Conservation (phyloP, 1,140 invertebrate genomes). For the Bombus superbus region DNA sequence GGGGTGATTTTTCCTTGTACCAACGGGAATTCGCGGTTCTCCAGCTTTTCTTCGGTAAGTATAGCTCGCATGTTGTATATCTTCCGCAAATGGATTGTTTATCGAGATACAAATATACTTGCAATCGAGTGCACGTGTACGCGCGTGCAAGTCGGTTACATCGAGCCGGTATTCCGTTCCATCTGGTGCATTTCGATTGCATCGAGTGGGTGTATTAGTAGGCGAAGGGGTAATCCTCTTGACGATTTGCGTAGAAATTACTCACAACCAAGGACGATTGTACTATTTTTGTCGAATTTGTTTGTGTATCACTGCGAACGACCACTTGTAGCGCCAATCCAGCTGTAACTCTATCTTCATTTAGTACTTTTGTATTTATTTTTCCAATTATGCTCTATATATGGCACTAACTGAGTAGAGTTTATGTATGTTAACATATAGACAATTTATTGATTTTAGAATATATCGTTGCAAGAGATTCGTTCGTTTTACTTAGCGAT, state of each 20-base stretch:
- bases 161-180: conserved; percentile 61
- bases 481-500: neutral
- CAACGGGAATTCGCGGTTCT: neutral
- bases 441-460: no score
- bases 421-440: neutral
- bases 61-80: neutral
- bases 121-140: conserved; percentile 55
- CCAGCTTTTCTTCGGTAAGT: conserved; percentile 4
- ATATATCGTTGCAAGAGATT: neutral
- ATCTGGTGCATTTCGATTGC: conserved; percentile 63
- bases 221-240: neutral
- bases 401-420: neutral
- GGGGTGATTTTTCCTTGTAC: neutral
- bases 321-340: conserved; percentile 24
- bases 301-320: neutral
- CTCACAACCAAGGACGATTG: neutral
- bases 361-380: neutral
- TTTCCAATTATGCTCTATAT: neutral
- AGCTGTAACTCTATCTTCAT: neutral
- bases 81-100: neutral
- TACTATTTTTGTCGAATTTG: conserved; percentile 9
- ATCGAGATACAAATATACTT: neutral
- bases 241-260: neutral
- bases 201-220: conserved; percentile 20
- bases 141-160: conserved; percentile 38